A percentile compares a stretch with the other conserved stretches of the same genome.
Evolutionary conservation across 2,888 invertebrate species (phyloP).

Genomic region (Antheraea assamensis): DNA sequence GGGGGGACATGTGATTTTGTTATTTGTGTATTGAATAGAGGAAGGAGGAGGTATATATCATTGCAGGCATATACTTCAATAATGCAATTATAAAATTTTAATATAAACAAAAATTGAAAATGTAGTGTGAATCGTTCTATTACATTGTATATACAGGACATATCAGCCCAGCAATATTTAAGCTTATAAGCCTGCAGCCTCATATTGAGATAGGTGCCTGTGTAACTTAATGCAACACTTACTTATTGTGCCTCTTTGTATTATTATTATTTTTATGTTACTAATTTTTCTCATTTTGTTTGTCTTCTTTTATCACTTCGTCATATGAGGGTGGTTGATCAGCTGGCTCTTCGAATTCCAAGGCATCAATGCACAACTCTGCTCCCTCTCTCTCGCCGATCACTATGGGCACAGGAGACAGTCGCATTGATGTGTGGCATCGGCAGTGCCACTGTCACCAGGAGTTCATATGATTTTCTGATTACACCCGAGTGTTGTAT

Average conservation of each 20-base stretch:
- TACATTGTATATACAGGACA: no score
- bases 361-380: background rate
- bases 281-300: background rate
- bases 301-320: slow-evolving; percentile 23
- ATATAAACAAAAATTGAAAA: no score
- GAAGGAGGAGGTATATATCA: no score
- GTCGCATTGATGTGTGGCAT: slow-evolving; percentile 24
- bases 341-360: slow-evolving; percentile 17
- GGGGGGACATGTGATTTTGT: no score
- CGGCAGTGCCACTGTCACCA: slow-evolving; percentile 26
- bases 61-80: no score
- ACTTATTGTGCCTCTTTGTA: background rate
- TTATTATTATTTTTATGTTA: background rate
- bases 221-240: no score
- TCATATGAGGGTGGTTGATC: slow-evolving; percentile 22
- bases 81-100: no score
- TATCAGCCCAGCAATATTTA: no score
- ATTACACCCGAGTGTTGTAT: slow-evolving; percentile 25
- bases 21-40: no score
- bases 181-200: no score
- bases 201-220: no score
- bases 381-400: slow-evolving; percentile 25
- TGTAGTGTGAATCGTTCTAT: no score
- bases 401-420: slow-evolving; percentile 25
- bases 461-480: slow-evolving; percentile 23